Evolutionary conservation across 2,888 invertebrate genomes (phyloP).

Genomic region (Nymphalis c-album): DNA sequence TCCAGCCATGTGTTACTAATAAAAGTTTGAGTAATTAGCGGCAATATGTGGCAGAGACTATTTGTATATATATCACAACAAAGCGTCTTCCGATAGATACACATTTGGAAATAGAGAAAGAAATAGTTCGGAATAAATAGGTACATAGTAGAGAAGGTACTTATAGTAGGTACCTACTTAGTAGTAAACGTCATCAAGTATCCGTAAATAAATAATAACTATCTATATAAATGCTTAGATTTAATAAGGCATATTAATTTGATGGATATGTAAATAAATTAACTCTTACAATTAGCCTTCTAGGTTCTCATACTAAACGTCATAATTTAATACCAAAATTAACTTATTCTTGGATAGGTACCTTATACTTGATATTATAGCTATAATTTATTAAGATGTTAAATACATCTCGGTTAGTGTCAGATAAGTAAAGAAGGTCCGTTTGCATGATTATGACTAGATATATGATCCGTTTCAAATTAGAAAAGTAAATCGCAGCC

Average conservation of each 20-base stretch:
- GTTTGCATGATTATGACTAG: background rate
- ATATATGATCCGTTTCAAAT: constrained; percentile 27
- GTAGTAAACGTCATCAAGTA: background rate
- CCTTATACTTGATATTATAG: too few relatives aligned
- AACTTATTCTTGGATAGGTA: too few relatives aligned
- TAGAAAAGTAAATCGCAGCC: constrained; percentile 55
- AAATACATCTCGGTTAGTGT: constrained; percentile 1
- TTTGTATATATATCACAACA: background rate
- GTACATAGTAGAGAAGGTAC: too few relatives aligned
- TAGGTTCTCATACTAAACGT: too few relatives aligned
- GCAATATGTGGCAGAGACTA: constrained; percentile 15
- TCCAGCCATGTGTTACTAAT: constrained; percentile 64
- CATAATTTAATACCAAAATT: too few relatives aligned
- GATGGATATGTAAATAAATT: too few relatives aligned
- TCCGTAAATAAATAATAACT: too few relatives aligned
- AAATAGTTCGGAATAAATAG: too few relatives aligned
- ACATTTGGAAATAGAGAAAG: too few relatives aligned
- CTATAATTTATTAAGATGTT: background rate
- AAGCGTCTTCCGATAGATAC: background rate
- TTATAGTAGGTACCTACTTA: background rate
- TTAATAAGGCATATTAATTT: too few relatives aligned
- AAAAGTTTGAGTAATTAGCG: constrained; percentile 50
- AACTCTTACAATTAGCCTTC: too few relatives aligned
- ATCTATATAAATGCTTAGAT: too few relatives aligned
- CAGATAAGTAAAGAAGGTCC: background rate